Conservation (phyloP, 1,140 invertebrate genomes). For the Tetranychus urticae region DNA sequence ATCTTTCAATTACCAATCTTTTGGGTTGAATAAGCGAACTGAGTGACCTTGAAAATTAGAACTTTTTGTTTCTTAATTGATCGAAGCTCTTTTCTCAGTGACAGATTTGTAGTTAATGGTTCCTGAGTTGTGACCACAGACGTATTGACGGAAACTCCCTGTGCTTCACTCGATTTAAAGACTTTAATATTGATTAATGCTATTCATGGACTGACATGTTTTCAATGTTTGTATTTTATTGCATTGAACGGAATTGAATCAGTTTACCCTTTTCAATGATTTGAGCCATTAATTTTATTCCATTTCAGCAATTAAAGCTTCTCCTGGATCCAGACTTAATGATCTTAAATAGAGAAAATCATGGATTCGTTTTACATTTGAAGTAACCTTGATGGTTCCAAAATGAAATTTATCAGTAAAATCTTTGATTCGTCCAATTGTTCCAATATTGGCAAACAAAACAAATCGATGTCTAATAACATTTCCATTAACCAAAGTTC, state of each 20-base stretch:
- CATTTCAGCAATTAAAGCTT: conserved; percentile 6
- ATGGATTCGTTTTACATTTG: not conserved
- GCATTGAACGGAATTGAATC: not conserved
- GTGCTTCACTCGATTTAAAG: too few relatives aligned
- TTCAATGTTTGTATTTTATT: too few relatives aligned
- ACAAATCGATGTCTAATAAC: conserved; percentile 4
- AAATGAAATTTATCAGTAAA: conserved; percentile 8
- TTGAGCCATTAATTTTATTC: not conserved
- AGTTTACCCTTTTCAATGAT: not conserved
- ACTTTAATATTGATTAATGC: too few relatives aligned
- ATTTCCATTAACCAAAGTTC: not conserved
- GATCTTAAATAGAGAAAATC: conserved; percentile 9
- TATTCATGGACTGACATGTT: too few relatives aligned
- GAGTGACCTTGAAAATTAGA: too few relatives aligned
- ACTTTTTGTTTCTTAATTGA: too few relatives aligned
- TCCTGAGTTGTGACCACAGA: too few relatives aligned
- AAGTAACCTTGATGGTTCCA: conserved; percentile 2
- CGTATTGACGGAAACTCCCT: too few relatives aligned
- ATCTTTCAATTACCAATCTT: too few relatives aligned
- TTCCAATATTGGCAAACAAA: conserved; percentile 5
- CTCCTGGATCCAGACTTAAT: conserved; percentile 8
- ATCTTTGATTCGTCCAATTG: not conserved
- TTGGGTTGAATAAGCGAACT: too few relatives aligned
- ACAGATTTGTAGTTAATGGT: too few relatives aligned
- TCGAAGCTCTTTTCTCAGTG: too few relatives aligned